phyloP scores from a whole-genome alignment of 2,888 invertebrate species.

The Pseudanteris insignis region DNA sequence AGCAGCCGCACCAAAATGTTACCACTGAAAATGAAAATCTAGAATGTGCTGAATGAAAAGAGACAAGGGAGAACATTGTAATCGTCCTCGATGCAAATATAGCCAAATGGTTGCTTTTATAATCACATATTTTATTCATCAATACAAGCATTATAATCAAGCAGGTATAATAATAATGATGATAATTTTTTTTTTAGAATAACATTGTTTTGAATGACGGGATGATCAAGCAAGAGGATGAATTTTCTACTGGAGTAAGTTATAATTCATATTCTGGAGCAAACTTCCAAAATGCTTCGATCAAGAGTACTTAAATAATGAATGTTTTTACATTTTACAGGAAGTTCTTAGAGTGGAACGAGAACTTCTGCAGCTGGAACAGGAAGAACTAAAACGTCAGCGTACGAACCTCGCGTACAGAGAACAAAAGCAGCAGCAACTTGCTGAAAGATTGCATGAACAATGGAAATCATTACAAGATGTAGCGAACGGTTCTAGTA shows the following conservation, averaged over 20 bases:
- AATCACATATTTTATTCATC: conserved; percentile 34
- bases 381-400: conserved; percentile 80
- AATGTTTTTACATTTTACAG: conserved; percentile 56
- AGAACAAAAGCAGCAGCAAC: conserved; percentile 64
- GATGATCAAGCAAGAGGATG: conserved; percentile 55
- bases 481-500: conserved; percentile 61
- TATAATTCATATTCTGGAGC: no score
- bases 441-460: conserved; percentile 61
- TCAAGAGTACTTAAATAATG: no score
- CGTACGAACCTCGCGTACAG: conserved; percentile 76
- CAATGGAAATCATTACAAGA: conserved; percentile 72
- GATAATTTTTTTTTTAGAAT: conserved; percentile 52
- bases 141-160: conserved; percentile 17
- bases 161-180: no score
- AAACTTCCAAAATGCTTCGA: no score
- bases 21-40: conserved; percentile 62
- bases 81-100: conserved; percentile 31
- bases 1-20: conserved; percentile 65
- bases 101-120: conserved; percentile 27
- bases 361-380: conserved; percentile 79
- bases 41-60: conserved; percentile 51
- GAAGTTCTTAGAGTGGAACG: conserved; percentile 82
- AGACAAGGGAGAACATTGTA: conserved; percentile 26
- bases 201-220: conserved; percentile 52
- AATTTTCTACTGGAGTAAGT: conserved; percentile 60